Evolutionary conservation across 2,797 vertebrate genomes (phyloP), one percentile per base, ranked within the genome.

Genomic region (Lophotriccus pileatus): DNA sequence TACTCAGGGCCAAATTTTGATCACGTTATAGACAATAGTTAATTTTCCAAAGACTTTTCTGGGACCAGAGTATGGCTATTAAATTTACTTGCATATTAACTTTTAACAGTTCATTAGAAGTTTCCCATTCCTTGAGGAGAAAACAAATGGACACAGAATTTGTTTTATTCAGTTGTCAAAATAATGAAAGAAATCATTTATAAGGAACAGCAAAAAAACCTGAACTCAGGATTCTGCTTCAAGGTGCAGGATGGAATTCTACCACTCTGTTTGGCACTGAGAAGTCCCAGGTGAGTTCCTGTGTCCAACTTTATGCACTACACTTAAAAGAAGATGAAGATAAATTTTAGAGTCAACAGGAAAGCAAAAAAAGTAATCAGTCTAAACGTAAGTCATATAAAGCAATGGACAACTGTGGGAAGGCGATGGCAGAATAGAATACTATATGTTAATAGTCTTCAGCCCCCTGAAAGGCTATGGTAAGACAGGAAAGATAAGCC

Each of bases 31-130:
- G 66, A 63, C 55, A 47, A 88, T 3, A 85, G 44, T 23, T 89
- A 78, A 75, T 78, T 69, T 95, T 91, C 76, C 22, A 43, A 91
- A 84, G 55, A 52, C 32, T 86, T 92, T 85, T 49, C 73, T 90
- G 44, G 28, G 68, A 77, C 53, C n/a, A 78, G 41, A 75, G 13
- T 43, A 70, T 16, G 27, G 23, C 23, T 87, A 32, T 89, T 89
- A 78, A 77, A 69, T 59, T 72, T 78, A 53, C 49, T 64, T 84
- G 50, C 76, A 76, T 52, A 30, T 56, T 73, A 89, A 79, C 43
- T 76, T 89, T 50, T 41, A 73, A 36, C 30, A 84, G 44, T 56
- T 95, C 66, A 25, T 78, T 89, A 83, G 64, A 85, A 72, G 62
- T 66, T 75, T 91, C 46, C 36, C 80, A 14, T 73, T 83, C 27